These are phyloP conservation scores for Macrochelys suwanniensis DNA, from an alignment of 2,797 vertebrate genomes.

Conservation along the genomic window DNA sequence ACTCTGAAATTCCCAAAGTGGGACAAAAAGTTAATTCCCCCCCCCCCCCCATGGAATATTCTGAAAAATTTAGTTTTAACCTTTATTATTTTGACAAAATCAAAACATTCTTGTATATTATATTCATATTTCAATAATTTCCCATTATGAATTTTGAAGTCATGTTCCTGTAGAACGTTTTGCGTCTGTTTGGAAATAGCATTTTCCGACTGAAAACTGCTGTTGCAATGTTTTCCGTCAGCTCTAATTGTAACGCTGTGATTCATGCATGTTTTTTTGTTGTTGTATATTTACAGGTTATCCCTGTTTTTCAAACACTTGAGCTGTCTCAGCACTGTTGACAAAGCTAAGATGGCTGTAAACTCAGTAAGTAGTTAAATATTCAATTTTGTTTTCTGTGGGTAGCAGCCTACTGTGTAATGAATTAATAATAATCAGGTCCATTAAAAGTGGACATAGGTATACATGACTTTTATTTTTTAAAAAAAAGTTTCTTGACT, in stretches of 20 bases:
- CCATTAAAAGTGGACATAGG: background rate
- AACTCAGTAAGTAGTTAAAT: slow-evolving; percentile 75
- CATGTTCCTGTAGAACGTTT: background rate
- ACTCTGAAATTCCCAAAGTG: background rate
- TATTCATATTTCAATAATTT: background rate
- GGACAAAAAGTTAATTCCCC: background rate
- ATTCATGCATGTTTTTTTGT: background rate
- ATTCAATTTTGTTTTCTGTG: background rate
- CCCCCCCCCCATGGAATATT: background rate
- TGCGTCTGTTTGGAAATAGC: background rate
- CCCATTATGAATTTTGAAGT: background rate
- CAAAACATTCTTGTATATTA: background rate
- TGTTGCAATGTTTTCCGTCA: background rate
- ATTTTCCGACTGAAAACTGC: background rate
- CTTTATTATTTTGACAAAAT: background rate
- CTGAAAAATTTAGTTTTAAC: background rate
- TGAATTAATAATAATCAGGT: background rate
- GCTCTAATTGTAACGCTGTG: background rate
- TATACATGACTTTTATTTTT: rapidly evolving
- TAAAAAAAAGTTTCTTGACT: background rate
- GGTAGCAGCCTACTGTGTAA: rapidly evolving
- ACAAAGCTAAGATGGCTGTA: slow-evolving; percentile 73
- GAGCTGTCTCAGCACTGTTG: slow-evolving; percentile 53
- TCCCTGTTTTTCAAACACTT: background rate
- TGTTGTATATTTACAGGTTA: slow-evolving; percentile 27